Conservation (phyloP, 2,113 vertebrate genomes). For the Vireo altiloquus region DNA sequence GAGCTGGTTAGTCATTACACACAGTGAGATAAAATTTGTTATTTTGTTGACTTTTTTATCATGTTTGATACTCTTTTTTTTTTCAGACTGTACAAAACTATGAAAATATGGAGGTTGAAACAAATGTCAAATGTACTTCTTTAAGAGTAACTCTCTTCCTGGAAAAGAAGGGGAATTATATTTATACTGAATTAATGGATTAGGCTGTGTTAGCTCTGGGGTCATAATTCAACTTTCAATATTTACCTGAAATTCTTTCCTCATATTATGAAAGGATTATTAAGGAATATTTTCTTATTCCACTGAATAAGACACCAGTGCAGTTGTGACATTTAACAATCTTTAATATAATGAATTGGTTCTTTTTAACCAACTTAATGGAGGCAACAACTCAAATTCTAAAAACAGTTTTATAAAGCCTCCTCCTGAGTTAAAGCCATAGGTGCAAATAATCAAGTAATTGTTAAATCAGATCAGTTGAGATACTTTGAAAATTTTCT, state of each 20-base stretch:
- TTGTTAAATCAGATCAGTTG: background rate
- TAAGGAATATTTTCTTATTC: too few relatives aligned
- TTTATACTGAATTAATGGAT: background rate
- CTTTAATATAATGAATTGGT: background rate
- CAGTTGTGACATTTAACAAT: background rate
- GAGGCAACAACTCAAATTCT: background rate
- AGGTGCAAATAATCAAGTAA: background rate
- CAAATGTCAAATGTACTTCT: background rate
- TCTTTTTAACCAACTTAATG: background rate
- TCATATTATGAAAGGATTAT: background rate
- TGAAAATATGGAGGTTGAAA: background rate
- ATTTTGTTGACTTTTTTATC: background rate
- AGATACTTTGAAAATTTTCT: background rate
- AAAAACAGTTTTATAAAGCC: background rate
- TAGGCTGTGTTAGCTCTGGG: background rate
- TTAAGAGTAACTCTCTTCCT: background rate
- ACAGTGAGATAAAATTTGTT: background rate
- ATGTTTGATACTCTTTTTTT: background rate
- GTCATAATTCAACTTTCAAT: background rate
- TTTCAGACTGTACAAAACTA: background rate
- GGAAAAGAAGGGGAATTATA: background rate
- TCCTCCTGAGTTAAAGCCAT: background rate
- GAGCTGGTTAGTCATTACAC: background rate
- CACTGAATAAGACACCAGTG: background rate
- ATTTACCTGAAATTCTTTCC: conserved; percentile 12